Percentiles rank a stretch among this genome's conserved stretches.
phyloP scores from a whole-genome alignment of 2,888 invertebrate species.

The Neuroscelio doddi region DNA sequence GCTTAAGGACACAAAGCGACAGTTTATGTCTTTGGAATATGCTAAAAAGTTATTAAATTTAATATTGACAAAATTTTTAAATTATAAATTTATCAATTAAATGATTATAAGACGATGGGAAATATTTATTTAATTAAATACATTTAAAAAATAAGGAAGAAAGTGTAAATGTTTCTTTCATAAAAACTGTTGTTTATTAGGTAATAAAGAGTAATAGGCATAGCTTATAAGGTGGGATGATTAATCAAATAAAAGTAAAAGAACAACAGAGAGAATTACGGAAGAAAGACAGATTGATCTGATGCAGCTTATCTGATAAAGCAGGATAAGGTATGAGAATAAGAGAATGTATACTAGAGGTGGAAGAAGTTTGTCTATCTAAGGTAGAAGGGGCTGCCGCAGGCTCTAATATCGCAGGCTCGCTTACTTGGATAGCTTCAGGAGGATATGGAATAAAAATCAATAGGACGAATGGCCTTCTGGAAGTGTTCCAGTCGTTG shows the following conservation, averaged over 20 bases:
- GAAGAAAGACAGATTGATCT: neutral
- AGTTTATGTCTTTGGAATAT: no score
- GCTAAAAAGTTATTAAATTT: no score
- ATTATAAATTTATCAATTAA: no score
- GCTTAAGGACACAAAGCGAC: no score
- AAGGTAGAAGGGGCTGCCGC: constrained; percentile 13
- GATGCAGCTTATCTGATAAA: constrained; percentile 9
- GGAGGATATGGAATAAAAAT: constrained; percentile 62
- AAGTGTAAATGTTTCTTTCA: no score
- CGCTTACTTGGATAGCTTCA: constrained; percentile 50
- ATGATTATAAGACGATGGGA: no score
- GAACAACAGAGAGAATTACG: neutral
- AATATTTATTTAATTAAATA: no score
- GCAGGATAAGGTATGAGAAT: constrained; percentile 5
- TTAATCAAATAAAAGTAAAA: neutral
- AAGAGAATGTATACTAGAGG: constrained; percentile 23
- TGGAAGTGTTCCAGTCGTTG: constrained; percentile 59
- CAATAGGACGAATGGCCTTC: constrained; percentile 59
- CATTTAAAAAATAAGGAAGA: no score
- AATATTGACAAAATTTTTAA: no score
- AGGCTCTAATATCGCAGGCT: constrained; percentile 41
- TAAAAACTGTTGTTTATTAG: no score
- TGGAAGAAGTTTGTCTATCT: constrained; percentile 30
- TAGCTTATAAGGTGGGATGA: constrained; percentile 1
- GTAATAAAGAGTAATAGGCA: no score